Evolutionary conservation across 2,888 invertebrate genomes (phyloP), one percentile per base, ranked within the genome.

Genomic region (Lordiphosa fenestrarum): DNA sequence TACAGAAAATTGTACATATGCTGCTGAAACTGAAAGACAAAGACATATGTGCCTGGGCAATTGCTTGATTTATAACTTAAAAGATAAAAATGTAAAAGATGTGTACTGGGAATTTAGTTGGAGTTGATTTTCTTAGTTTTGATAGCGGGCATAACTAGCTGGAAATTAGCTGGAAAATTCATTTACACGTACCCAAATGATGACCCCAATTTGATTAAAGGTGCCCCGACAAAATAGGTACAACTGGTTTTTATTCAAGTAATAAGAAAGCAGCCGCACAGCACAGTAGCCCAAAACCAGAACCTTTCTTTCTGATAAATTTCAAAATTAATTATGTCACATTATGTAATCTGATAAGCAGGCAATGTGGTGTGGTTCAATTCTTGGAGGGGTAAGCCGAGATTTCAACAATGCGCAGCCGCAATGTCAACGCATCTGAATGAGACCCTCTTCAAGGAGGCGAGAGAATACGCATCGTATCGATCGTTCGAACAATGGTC

Each of bases 271-370:
- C 42, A 47, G 46, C 39, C 59, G 41, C 36, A 7, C 36, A 7
- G 13, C 19, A 48, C 21, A 37, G 52, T 38, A 48, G 42, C 21
- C 15, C 46, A 12, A 12, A 36, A 36, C 15, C 44, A 41, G 42
- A 42, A 41, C 44, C 23, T 38, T 6, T 48, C 6, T 48, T 66
- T 60, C 52, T 55, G 52, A 66, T 66, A 64, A 68, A 73, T 75
- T 74, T 82, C 71, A 66, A 81, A 88, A 88, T 87, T 88, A 88
- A 88, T 88, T 88, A 88, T 88, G 87, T 86, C 88, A 87, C 83
- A 88, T 88, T 88, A 88, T 85, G 88, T 88, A 88, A 87, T 84
- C 83, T 85, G 87, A 88, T 88, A 86, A 87, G 82, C 72, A 52
- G 36, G 42, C 74, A 71, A 54, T 64, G 60, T 56, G 64, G 56